Base-by-base conservation (phyloP, 1,140 invertebrate genomes). In the Saccostrea cuccullata region DNA sequence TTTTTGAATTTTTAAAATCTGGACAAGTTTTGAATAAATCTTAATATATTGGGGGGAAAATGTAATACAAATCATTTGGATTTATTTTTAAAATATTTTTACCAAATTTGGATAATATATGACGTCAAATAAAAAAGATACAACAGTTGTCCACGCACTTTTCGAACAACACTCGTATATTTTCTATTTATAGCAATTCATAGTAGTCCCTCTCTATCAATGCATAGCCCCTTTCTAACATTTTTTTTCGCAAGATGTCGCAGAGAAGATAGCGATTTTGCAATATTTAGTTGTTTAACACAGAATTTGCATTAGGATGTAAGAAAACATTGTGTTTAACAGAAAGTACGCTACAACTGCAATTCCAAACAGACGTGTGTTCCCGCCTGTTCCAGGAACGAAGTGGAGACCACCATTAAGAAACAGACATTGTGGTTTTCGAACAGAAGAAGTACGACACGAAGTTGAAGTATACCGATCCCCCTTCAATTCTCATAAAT, bases 231-330 rank as follows among this genome's bases (percentile, higher is more conserved):
- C 30, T 36, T 36, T 36, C 30, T 2, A 36, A 36, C 30, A 36
- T 36, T 36, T 36, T 36, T n/a, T 36, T 36, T 36, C 0, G 30
- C 30, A 36, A 36, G 2, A 36, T n/a, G 30, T 36, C 30, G 2
- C 1, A 36, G 30, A 36, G 30, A 36, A 36, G 30, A 36, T 36
- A 36, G 30, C 30, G 30, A 20, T 64, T n/a, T n/a, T 20, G 58
- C 58, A 20, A 20, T 64, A n/a, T n/a, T n/a, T n/a, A n/a, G 30
- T 77, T 64, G 36, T 15, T 26, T 47, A 36, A 77, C 70, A 77
- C 70, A 77, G 70, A 77, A 77, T 40, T 40, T 77, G 70, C 70
- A 77, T 77, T 77, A 77, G 67, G 26, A 2, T n/a, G 26, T 36
- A 13, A 26, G 23, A 30, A 73, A 15, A 23, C 23, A 11, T 9